Conservation (phyloP, 1,140 invertebrate genomes). For the Physella acuta region DNA sequence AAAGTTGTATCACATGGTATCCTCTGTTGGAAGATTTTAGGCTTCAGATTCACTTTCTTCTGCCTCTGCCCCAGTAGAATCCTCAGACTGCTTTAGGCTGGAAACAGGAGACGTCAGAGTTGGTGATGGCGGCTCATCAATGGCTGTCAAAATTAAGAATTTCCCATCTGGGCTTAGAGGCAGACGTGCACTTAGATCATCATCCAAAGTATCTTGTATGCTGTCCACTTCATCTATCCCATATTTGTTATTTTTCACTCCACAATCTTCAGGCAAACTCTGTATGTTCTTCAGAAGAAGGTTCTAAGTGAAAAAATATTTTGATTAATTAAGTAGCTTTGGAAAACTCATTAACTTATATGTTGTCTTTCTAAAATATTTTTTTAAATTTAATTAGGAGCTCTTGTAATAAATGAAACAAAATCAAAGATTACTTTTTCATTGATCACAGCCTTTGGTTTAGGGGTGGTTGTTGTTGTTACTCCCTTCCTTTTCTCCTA, state of each 20-base stretch:
- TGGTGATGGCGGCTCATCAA: constrained; percentile 32
- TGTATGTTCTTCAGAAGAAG: constrained; percentile 15
- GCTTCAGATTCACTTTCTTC: constrained; percentile 22
- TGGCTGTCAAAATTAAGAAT: constrained; percentile 44
- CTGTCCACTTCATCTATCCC: neutral
- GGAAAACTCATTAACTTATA: no score
- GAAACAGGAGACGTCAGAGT: neutral
- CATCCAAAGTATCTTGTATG: constrained; percentile 35
- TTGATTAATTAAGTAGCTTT: no score
- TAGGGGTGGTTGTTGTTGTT: constrained; percentile 11
- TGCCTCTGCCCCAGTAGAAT: constrained; percentile 8
- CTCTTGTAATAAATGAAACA: no score
- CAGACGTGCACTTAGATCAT: constrained; percentile 30
- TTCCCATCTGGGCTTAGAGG: constrained; percentile 49
- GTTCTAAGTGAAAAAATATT: constrained; percentile 13
- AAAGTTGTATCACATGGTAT: no score
- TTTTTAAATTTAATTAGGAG: no score
- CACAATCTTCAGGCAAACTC: neutral
- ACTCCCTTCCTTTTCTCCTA: constrained; percentile 15
- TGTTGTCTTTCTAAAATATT: no score
- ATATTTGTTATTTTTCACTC: neutral
- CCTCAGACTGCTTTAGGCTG: neutral
- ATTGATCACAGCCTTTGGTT: constrained; percentile 10
- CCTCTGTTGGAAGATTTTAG: no score
- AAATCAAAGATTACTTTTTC: constrained; percentile 19